These are phyloP conservation scores for Halichondria panicea DNA, from an alignment of 37 sponge, comb jelly and placozoan genomes.

Conservation along the genomic window DNA sequence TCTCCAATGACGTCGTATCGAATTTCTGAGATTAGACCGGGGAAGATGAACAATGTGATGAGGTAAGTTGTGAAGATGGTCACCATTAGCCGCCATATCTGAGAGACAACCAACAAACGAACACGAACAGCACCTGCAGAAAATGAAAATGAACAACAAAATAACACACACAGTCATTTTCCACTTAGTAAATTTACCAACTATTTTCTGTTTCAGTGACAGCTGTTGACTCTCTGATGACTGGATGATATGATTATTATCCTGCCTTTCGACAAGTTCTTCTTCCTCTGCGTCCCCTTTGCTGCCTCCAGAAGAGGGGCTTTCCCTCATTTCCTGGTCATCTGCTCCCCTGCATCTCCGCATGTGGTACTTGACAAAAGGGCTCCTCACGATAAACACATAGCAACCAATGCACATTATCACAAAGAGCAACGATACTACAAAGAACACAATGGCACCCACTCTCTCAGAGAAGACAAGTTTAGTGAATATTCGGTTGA, in stretches of 20 bases:
- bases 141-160: background rate
- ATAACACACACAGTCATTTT: background rate
- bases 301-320: background rate
- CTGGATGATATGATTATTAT: too few species aligned
- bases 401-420: slow-evolving; percentile 70
- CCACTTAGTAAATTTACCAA: background rate
- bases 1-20: slow-evolving; percentile 59
- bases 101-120: slow-evolving; percentile 18
- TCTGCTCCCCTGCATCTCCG: slow-evolving; percentile 8
- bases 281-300: background rate
- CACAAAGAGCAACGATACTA: slow-evolving; percentile 73
- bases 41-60: slow-evolving; percentile 82
- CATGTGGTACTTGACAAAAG: slow-evolving; percentile 68
- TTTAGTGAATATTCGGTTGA: slow-evolving; percentile 80
- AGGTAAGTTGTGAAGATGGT: slow-evolving; percentile 62
- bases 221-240: too few species aligned
- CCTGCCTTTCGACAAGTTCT: too few species aligned
- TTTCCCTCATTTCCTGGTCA: background rate
- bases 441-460: slow-evolving; percentile 78
- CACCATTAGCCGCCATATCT: slow-evolving; percentile 72
- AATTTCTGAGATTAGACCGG: slow-evolving; percentile 70
- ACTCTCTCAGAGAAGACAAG: slow-evolving; percentile 33
- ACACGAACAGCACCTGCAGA: slow-evolving; percentile 26
- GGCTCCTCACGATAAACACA: slow-evolving; percentile 40
- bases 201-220: too few species aligned